Evolutionary conservation across 2,888 invertebrate genomes (phyloP).

Genomic region (Parelbella ahira): DNA sequence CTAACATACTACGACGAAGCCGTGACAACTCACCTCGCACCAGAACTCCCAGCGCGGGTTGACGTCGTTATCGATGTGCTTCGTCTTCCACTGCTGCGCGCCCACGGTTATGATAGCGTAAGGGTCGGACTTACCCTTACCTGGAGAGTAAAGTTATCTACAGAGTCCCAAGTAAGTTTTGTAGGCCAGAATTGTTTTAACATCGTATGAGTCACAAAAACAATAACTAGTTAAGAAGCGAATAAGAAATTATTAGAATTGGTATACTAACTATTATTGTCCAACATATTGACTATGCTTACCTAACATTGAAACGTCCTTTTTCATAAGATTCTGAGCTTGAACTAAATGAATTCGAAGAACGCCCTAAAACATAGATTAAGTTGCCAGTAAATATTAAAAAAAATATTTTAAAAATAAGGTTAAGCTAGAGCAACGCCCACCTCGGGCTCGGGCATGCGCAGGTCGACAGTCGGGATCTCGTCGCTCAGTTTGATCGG

Average conservation of each 20-base stretch:
- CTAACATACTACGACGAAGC: no score
- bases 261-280: no score
- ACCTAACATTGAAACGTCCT: constrained; percentile 95
- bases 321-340: constrained; percentile 97
- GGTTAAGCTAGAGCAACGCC: no score
- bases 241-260: no score
- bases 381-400: not conserved
- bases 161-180: no score
- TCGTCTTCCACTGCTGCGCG: constrained; percentile 95
- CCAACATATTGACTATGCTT: constrained; percentile 51
- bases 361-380: constrained; percentile 86
- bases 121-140: constrained; percentile 98
- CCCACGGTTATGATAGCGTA: constrained; percentile 96
- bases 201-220: no score
- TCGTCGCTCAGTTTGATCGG: constrained; percentile 93
- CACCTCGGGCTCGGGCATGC: constrained; percentile 96
- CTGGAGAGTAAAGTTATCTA: no score
- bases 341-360: constrained; percentile 96
- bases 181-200: no score
- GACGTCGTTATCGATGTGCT: constrained; percentile 95
- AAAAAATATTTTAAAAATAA: no score
- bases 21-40: constrained; percentile 95
- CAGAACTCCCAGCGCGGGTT: constrained; percentile 98
- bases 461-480: constrained; percentile 89
- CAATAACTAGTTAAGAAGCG: no score